A percentile compares a stretch with the other conserved stretches of the same genome.
Evolutionary conservation across 2,113 vertebrate species (phyloP).

Genomic region (Globicephala melas): DNA sequence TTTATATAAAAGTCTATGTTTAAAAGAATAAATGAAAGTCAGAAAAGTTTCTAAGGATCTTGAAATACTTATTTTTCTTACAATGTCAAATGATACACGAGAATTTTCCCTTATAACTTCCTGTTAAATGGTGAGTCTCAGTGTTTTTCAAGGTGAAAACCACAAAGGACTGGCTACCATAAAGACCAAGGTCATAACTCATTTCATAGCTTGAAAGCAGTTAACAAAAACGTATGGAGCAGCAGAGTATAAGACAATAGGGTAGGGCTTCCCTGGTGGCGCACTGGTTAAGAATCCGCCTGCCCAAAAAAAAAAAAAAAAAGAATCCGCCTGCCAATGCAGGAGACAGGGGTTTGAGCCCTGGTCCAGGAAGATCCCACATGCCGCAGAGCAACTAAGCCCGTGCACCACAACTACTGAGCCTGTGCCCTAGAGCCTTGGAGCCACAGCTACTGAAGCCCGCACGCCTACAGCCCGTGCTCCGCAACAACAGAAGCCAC

Average conservation of each 20-base stretch:
- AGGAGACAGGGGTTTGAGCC: too few relatives aligned
- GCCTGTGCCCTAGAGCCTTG: too few relatives aligned
- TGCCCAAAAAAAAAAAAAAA: too few relatives aligned
- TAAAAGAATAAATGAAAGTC: background rate
- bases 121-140: background rate
- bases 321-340: too few relatives aligned
- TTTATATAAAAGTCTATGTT: background rate
- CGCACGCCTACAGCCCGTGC: too few relatives aligned
- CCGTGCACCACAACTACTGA: too few relatives aligned
- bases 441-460: too few relatives aligned
- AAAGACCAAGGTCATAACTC: background rate
- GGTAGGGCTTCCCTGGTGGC: background rate
- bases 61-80: background rate
- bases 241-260: background rate
- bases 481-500: too few relatives aligned
- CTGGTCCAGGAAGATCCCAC: too few relatives aligned
- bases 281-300: too few relatives aligned
- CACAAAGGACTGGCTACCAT: background rate
- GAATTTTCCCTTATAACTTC: slow-evolving; percentile 17
- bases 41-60: background rate
- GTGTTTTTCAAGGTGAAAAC: slow-evolving; percentile 1
- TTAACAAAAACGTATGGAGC: background rate
- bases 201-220: background rate
- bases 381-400: too few relatives aligned
- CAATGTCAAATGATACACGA: background rate